Evolutionary conservation across 2,888 invertebrate genomes (phyloP).

Genomic region (Pheosia tremula): DNA sequence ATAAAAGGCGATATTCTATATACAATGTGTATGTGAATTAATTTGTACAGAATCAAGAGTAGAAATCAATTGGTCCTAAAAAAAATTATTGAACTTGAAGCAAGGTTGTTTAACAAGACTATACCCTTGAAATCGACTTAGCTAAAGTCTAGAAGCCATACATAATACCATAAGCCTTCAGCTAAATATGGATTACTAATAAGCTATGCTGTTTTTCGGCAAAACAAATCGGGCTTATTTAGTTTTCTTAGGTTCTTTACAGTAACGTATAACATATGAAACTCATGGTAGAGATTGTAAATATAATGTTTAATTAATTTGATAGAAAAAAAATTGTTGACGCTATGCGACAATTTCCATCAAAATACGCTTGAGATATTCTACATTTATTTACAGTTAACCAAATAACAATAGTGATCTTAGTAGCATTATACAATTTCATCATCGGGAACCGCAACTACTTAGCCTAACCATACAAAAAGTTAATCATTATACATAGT

Average conservation of each 20-base stretch:
- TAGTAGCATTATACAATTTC: no score
- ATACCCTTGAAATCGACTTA: not conserved
- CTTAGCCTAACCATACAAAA: no score
- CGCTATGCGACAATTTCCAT: no score
- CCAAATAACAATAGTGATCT: no score
- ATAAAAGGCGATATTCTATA: not conserved
- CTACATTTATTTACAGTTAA: no score
- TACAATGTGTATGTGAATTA: not conserved
- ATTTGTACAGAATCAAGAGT: not conserved
- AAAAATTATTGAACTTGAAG: not conserved
- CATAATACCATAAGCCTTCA: not conserved
- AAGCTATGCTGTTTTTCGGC: not conserved
- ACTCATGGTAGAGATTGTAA: not conserved
- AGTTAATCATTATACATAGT: no score
- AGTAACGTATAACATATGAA: no score
- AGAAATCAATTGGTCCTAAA: not conserved
- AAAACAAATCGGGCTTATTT: not conserved
- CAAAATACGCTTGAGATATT: no score
- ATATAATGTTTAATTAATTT: not conserved
- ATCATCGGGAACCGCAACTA: no score
- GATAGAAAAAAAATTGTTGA: no score
- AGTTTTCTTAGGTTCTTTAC: no score
- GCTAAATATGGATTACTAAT: not conserved
- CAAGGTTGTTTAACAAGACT: not conserved
- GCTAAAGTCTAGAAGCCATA: not conserved